Base-by-base conservation (phyloP, 2,888 invertebrate species). In the Cryptocephalus moraei region DNA sequence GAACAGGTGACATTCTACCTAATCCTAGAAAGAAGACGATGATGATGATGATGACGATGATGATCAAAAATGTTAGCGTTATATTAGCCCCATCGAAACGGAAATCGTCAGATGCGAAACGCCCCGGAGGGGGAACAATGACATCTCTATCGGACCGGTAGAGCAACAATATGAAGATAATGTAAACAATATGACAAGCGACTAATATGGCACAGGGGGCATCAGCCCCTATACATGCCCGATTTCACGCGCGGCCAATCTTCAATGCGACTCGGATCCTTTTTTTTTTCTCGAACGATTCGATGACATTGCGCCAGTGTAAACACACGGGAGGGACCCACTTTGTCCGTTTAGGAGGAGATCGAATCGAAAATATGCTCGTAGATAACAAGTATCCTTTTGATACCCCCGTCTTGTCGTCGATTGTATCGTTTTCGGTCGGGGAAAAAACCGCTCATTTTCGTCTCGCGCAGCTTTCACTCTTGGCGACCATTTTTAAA, bases 151-250 rank as follows among this genome's bases (percentile, higher is more conserved):
- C 60, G 57, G 50, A 54, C 60, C 59, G 58, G 60, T 59, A 57
- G 58, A 56, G 54, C 59, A 58, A 64, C 63, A 65, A 65, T 65
- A 61, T 60, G 60, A 53, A 62, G 64, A 64, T 62, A 69, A 67
- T 70, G 69, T 69, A 70, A 70, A 70, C 70, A 70, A 68, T 69
- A 70, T 69, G 69, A 69, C 69, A 69, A 66, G 69, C 70, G 64
- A 63, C 67, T 70, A 70, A 70, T 70, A 67, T 66, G 60, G 63
- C 62, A 62, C 62, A 63, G 61, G 62, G 62, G 59, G 54, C 53
- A 47, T 46, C 52, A 46, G 45, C 55, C 56, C 60, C 60, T 54
- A 53, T 56, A 47, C 54, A 57, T 55, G 54, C 50, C 53, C 60
- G 62, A 65, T 65, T 65, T 65, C 59, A 64, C 62, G 64, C 61